These are phyloP conservation scores for Hyposoter didymator DNA, from an alignment of 2,888 invertebrate genomes.

Conservation along the genomic window DNA sequence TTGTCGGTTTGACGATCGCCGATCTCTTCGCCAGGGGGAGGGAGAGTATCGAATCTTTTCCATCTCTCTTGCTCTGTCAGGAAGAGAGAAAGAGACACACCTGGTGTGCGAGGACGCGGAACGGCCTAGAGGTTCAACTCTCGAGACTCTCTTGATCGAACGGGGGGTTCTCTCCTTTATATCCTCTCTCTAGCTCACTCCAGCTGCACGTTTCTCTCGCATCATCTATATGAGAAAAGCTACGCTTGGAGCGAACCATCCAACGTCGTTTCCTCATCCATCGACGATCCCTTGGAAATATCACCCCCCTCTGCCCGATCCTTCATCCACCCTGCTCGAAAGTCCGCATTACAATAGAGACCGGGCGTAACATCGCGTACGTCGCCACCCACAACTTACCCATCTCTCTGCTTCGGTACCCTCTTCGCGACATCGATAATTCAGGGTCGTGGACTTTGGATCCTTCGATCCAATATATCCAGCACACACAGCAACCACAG, in stretches of 20 bases:
- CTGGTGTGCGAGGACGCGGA: constrained; percentile 83
- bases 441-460: constrained; percentile 69
- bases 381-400: constrained; percentile 75
- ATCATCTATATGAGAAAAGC: constrained; percentile 47
- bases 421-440: constrained; percentile 55
- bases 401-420: constrained; percentile 43
- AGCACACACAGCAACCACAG: constrained; percentile 30
- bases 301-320: constrained; percentile 70
- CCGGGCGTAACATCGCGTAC: constrained; percentile 68
- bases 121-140: constrained; percentile 80
- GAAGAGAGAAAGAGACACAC: constrained; percentile 76
- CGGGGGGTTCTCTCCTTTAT: constrained; percentile 46
- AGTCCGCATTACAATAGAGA: constrained; percentile 24
- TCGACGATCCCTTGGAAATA: constrained; percentile 64
- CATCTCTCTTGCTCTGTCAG: constrained; percentile 56
- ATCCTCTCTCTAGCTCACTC: constrained; percentile 47
- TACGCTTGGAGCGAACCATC: constrained; percentile 43
- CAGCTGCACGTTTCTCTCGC: constrained; percentile 29
- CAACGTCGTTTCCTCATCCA: constrained; percentile 52
- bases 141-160: constrained; percentile 57
- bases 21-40: constrained; percentile 66
- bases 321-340: constrained; percentile 4
- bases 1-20: constrained; percentile 66
- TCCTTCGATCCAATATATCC: constrained; percentile 63
- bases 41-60: constrained; percentile 67